phyloP scores from a whole-genome alignment of 2,797 vertebrate genomes.

The Scolopax rusticola region DNA sequence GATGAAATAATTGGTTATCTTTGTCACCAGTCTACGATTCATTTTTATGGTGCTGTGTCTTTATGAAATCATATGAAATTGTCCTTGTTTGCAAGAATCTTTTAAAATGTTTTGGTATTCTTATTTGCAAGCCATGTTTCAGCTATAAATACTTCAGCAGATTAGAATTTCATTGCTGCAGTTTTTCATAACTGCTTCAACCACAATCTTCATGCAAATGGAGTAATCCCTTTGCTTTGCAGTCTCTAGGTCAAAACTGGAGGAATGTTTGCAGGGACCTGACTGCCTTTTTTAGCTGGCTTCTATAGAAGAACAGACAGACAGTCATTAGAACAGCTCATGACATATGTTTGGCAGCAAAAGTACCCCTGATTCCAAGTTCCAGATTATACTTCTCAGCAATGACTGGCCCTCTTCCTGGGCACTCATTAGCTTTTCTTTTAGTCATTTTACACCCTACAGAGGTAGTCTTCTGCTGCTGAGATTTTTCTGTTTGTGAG shows the following conservation, averaged over 20 bases:
- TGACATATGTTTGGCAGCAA: slow-evolving; percentile 21
- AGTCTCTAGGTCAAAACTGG: background rate
- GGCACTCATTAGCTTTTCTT: slow-evolving; percentile 25
- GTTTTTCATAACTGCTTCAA: background rate
- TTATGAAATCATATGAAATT: slow-evolving; percentile 61
- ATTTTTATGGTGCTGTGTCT: slow-evolving; percentile 34
- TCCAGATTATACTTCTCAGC: slow-evolving; percentile 14
- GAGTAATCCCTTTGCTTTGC: slow-evolving; percentile 16
- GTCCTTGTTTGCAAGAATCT: slow-evolving; percentile 28
- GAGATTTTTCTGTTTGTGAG: background rate
- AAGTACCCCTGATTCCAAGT: background rate
- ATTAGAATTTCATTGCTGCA: slow-evolving; percentile 11
- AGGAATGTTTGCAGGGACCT: background rate
- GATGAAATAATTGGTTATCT: slow-evolving; percentile 52
- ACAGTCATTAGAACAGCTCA: background rate
- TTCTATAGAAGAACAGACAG: background rate
- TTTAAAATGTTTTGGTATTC: slow-evolving; percentile 24
- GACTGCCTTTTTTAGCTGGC: slow-evolving; percentile 14
- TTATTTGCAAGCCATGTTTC: background rate
- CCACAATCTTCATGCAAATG: slow-evolving; percentile 5
- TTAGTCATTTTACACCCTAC: slow-evolving; percentile 9
- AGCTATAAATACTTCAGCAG: slow-evolving; percentile 32
- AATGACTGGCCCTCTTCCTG: slow-evolving; percentile 1
- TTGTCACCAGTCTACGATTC: background rate
- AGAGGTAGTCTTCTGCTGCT: slow-evolving; percentile 11